Base-by-base conservation (phyloP, 2,113 vertebrate species). In the Recurvirostra avosetta region DNA sequence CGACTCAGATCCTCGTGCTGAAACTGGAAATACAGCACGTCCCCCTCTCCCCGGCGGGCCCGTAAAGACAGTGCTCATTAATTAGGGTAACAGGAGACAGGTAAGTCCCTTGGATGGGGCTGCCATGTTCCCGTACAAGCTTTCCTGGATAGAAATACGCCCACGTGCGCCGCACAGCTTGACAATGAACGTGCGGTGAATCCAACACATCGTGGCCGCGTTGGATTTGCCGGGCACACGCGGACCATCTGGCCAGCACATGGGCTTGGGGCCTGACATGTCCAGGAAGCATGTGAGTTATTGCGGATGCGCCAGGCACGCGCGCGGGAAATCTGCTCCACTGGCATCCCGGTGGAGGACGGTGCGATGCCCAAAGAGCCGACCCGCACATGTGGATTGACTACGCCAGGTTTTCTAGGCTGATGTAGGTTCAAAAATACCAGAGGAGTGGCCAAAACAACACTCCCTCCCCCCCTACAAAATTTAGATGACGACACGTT, bases 261-360 rank as follows among this genome's bases (percentile, higher is more conserved):
- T 11, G 78, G 68, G 14, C 56, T 29, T 40, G 0, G 1, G 76
- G 70, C 1, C 30, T 5, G 58, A 45, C 77, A 73, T 0, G 23
- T 12, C 82, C 78, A 74, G 73, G 86, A 81, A 73, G 86, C 29
- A 5, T 56, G 74, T 32, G 86, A 70, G 3, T 43, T 14, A 6
- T 1, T 6, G 59, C 0, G 17, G 95, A 14, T 14, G 86, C 16
- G 26, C 1, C 52, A 5, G 66, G 6, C 50, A 19, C 45, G 7
- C 43, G 0, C 0, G 56, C 1, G 18, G 58, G 58, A 23, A 21
- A 23, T 1, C 1, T 1, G 50, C 59, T 45, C 49, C 36, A 0
- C 45, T 5, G 68, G 75, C 59, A 26, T 5, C 7, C 0, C 7
- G 0, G 68, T 0, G 1, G 47, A 56, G 63, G 8, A 12, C 5